These are phyloP conservation scores for Teleogryllus oceanicus DNA, from an alignment of 2,888 invertebrate genomes.

Conservation along the genomic window DNA sequence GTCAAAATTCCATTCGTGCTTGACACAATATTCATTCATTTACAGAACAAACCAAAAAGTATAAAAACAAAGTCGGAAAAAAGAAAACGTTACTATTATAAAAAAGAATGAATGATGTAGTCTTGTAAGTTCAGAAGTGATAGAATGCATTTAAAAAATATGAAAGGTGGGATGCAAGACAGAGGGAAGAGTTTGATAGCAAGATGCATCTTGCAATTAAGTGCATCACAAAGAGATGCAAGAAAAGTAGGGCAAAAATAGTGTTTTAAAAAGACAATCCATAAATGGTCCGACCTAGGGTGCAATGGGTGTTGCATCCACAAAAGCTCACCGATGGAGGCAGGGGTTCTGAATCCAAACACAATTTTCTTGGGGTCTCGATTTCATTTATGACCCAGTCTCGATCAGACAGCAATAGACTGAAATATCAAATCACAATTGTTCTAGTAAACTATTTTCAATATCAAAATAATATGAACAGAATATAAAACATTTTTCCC, in stretches of 20 bases:
- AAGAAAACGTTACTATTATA: constrained; percentile 28
- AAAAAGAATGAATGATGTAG: too few species aligned
- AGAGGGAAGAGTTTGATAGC: constrained; percentile 29
- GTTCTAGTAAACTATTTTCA: neutral
- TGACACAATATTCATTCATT: neutral
- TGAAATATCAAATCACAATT: neutral
- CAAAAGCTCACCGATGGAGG: constrained; percentile 3
- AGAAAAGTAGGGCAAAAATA: neutral
- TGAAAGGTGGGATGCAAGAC: constrained; percentile 21
- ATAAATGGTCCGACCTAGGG: constrained; percentile 32
- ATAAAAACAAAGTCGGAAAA: constrained; percentile 32
- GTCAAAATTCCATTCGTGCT: constrained; percentile 2
- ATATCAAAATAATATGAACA: too few species aligned
- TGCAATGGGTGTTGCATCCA: constrained; percentile 34
- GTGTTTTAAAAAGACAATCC: constrained; percentile 34
- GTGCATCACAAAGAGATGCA: constrained; percentile 2
- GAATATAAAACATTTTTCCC: too few species aligned
- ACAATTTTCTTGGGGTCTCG: neutral
- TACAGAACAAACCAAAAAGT: constrained; percentile 12
- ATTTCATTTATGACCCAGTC: constrained; percentile 1
- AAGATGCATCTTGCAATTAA: constrained; percentile 33
- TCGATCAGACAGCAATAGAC: neutral
- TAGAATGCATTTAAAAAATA: too few species aligned
- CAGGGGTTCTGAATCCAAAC: neutral
- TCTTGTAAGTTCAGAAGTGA: too few species aligned